Conservation (phyloP, 1,140 invertebrate genomes). For the Caenorhabditis latens region DNA sequence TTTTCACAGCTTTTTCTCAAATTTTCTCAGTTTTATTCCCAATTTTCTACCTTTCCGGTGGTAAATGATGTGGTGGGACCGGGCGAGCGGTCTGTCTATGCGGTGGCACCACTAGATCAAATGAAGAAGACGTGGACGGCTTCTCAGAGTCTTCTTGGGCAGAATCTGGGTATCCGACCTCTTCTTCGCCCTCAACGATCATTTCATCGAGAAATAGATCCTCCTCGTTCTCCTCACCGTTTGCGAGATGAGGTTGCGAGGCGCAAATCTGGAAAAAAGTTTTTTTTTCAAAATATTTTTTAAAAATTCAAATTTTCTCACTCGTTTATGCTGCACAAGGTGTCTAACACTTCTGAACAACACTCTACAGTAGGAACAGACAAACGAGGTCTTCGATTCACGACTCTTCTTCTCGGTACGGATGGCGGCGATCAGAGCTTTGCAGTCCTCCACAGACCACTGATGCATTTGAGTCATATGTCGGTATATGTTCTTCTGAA, state of each 20-base stretch:
- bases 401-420: background rate
- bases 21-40: too few relatives aligned
- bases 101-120: background rate
- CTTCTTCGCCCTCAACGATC: conserved; percentile 11
- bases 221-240: background rate
- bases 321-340: conserved; percentile 24
- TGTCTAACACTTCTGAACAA: conserved; percentile 21
- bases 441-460: background rate
- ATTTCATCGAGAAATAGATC: background rate
- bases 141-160: background rate
- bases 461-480: conserved; percentile 28
- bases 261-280: background rate
- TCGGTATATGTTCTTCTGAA: conserved; percentile 30
- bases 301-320: background rate
- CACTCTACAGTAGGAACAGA: conserved; percentile 16
- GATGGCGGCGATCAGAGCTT: background rate
- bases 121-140: background rate
- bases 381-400: conserved; percentile 12
- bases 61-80: background rate
- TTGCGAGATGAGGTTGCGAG: background rate
- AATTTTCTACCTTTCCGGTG: background rate
- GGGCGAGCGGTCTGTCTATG: background rate
- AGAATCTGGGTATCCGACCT: background rate
- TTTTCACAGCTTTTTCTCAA: too few relatives aligned
- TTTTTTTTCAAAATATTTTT: background rate